Evolutionary conservation across 2,113 vertebrate genomes (phyloP), one percentile per base, ranked within the genome.

Genomic region (Xiphophorus couchianus): DNA sequence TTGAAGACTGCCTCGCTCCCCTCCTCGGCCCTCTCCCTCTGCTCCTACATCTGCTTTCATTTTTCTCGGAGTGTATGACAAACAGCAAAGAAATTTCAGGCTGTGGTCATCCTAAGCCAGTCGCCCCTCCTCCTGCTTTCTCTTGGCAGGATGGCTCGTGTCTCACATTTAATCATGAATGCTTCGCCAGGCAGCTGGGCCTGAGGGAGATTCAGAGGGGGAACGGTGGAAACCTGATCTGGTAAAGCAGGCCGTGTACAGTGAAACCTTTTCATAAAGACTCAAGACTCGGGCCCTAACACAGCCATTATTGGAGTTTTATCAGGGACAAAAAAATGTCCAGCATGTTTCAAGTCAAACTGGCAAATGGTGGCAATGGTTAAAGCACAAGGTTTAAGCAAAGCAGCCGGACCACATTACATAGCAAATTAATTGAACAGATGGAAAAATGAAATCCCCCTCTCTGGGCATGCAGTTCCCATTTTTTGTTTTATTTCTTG

Each of bases 21-120:
- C 66, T 73, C 33, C 74, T 73, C 68, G 28, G 14, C 81, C 66
- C 81, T 64, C 79, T 84, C 85, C 78, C 79, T 35, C 65, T 58
- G 74, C 79, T 80, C 68, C 87, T 76, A 93, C 94, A 94, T 94
- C 94, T 95, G 94, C 90, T 94, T 95, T 92, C 91, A 93, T 91
- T 95, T 94, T 93, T 84, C 92, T 85, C 85, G 51, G 86, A 88
- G 90, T 92, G 89, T 92, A 91, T 94, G 93, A 94, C 93, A 94
- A 94, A 94, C 91, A 92, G 93, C 66, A 44, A 89, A 94, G 89
- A 94, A 90, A 94, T 95, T 94, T 93, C 92, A 91, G 91, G 91
- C 92, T 91, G 89, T 84, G 91, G 92, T 93, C 67, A 77, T 86
- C 80, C 78, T 83, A 89, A 90, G 90, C 90, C 87, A 84, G 80